Evolutionary conservation across 2,113 vertebrate genomes (phyloP).

Genomic region (Garra rufa): DNA sequence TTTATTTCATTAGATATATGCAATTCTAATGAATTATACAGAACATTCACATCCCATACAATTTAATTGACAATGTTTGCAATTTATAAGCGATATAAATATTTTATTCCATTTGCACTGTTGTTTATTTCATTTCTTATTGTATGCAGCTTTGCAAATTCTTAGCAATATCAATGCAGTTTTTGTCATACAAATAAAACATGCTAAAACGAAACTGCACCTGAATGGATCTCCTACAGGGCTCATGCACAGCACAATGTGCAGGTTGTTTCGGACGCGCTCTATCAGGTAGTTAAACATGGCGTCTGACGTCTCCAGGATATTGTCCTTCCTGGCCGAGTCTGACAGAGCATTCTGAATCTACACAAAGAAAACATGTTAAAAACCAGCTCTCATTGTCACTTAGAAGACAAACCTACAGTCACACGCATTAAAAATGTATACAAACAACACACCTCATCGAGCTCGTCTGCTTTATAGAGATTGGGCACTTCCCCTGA

Average conservation of each 20-base stretch:
- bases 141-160: not conserved
- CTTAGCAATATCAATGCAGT: not conserved
- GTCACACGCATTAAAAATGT: not conserved
- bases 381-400: slow-evolving; percentile 9
- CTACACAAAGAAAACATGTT: slow-evolving; percentile 62
- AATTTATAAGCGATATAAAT: not conserved
- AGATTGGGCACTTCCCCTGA: slow-evolving; percentile 90
- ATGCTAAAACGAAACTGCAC: slow-evolving; percentile 62
- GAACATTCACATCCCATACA: no score
- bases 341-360: slow-evolving; percentile 77
- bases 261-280: slow-evolving; percentile 86
- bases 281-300: slow-evolving; percentile 85
- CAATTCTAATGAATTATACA: not conserved
- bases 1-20: not conserved
- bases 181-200: slow-evolving; percentile 15
- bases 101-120: not conserved
- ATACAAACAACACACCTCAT: slow-evolving; percentile 74
- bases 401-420: not conserved
- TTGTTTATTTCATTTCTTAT: not conserved
- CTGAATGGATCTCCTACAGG: slow-evolving; percentile 88
- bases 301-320: slow-evolving; percentile 79
- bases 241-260: slow-evolving; percentile 86
- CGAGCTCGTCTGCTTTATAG: slow-evolving; percentile 85
- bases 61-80: not conserved
- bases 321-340: slow-evolving; percentile 75